Conservation (phyloP, 1,140 invertebrate genomes). For the Drosophila sturtevanti region DNA sequence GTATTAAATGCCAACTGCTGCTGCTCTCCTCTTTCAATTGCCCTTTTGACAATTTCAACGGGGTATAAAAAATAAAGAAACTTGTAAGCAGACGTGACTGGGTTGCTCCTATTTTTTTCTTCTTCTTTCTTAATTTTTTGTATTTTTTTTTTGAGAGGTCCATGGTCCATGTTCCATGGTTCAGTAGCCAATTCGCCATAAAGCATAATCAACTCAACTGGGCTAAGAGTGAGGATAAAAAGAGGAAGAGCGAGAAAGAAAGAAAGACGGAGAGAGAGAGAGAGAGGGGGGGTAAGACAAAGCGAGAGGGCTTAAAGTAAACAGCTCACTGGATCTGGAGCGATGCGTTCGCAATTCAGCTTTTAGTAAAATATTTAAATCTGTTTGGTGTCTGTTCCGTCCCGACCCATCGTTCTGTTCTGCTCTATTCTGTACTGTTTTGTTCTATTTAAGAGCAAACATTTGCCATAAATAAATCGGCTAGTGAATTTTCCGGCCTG, state of each 20-base stretch:
- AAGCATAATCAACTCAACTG: slow-evolving; percentile 15
- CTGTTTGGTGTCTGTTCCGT: neutral
- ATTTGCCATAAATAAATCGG: slow-evolving; percentile 52
- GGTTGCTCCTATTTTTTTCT: slow-evolving; percentile 14
- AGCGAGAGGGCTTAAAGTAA: slow-evolving; percentile 8
- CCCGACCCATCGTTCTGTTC: neutral
- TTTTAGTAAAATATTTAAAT: no score
- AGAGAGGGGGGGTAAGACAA: neutral
- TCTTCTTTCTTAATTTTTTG: neutral
- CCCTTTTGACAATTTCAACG: neutral
- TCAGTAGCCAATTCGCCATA: slow-evolving; percentile 29
- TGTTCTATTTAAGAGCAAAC: slow-evolving; percentile 23
- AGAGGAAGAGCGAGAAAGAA: no score
- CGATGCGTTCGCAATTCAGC: neutral
- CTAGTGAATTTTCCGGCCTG: slow-evolving; percentile 6
- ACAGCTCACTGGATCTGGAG: slow-evolving; percentile 6
- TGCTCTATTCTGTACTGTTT: neutral
- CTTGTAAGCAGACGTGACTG: slow-evolving; percentile 29
- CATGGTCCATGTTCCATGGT: slow-evolving; percentile 18
- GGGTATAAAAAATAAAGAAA: neutral
- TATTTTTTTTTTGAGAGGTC: neutral
- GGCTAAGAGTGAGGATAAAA: neutral
- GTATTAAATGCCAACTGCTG: neutral
- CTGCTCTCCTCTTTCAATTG: neutral
- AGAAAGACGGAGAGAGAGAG: neutral